Base-by-base conservation (phyloP, 2,888 invertebrate genomes). In the Dryocosmus kuriphilus region DNA sequence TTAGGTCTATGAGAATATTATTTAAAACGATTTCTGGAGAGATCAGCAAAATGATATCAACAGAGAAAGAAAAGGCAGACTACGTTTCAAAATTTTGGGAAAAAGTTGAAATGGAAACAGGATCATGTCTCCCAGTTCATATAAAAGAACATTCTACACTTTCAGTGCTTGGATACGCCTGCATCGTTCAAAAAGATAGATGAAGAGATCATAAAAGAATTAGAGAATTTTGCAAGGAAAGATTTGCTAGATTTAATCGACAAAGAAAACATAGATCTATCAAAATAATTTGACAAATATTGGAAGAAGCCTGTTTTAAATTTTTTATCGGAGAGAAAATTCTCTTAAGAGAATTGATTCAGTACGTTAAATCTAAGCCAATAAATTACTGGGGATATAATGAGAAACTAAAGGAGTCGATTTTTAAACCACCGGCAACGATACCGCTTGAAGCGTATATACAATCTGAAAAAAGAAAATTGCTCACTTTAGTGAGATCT, bases 141-240 rank as follows among this genome's bases (percentile, higher is more conserved):
- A 38, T 73, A 30, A 79, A n/a, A 79, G 41, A 76, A 79, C 35
- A 79, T 79, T 41, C 32, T 76, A 41, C 41, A 60, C n/a, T 55
- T 73, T 24, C 67, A 76, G 24, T 46, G 71, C n/a, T 76, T 79
- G 73, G 74, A 79, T 51, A 79, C 76, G 30, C 67, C 78, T 22
- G 11, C 35, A 46, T 60, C 76, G 14, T 73, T 79, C 38, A 35
- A 46, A 62, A 63, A 73, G 6, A 30, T 79, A 32, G 27, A n/a
- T 14, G 46, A 73, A 9, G 24, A 51, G 0, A 61, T 61, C 7
- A 30, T 30, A 30, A 30, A 16, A 2, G 61, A 61, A 61, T 24
- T 61, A 16, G 61, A 61, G 19, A 30, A 30, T 4, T 61, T 63
- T 22, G 9, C 38, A 2, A 38, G 38, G 14, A 38, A 35, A 11